Base-by-base conservation (phyloP, 2,888 invertebrate species). In the Diaphora mendica region DNA sequence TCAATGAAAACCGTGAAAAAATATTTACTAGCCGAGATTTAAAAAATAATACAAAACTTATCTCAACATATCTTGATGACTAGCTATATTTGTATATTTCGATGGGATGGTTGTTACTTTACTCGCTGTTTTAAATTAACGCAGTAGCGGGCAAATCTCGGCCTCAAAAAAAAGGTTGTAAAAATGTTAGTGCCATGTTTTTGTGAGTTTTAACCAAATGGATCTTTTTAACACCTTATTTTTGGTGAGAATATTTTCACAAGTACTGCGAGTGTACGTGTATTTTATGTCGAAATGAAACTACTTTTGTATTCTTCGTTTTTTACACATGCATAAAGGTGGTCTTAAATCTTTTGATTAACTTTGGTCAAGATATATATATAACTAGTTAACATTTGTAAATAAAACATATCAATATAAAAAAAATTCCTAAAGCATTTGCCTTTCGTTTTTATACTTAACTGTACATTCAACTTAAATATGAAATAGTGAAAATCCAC, bases 161-260 rank as follows among this genome's bases (percentile, higher is more conserved):
- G 26, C 33, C 39, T 59, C 33, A 23, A 66, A 68, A 72, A n/a
- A 74, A 71, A 23, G 26, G 42, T 70, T 73, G 81, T 76, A 72
- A 78, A 78, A 26, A 73, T 78, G 62, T 65, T 64, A 44, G 33
- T 20, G 33, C 30, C 23, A 51, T 35, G 30, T 35, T 26, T 66
- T 39, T 70, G 44, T 51, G 55, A 68, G 71, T 59, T 71, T 80
- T 65, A 80, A 51, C 51, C 44, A 44, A 68, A 68, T 30, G 48
- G 68, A 26, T 67, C 68, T 67, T 59, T 71, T 35, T 51, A 66
- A 30, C 23, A 30, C 20, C 35, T 20, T 20, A 35, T 66, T 71
- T 51, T 51, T 30, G 26, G 17, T 30, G 33, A 55, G 42, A 5
- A 35, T 51, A n/a, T 33, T 51, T 42, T 59, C 17, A 67, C 26